Conservation (phyloP, 2,113 vertebrate species). For the Gnathonemus echidnorhynchus region DNA sequence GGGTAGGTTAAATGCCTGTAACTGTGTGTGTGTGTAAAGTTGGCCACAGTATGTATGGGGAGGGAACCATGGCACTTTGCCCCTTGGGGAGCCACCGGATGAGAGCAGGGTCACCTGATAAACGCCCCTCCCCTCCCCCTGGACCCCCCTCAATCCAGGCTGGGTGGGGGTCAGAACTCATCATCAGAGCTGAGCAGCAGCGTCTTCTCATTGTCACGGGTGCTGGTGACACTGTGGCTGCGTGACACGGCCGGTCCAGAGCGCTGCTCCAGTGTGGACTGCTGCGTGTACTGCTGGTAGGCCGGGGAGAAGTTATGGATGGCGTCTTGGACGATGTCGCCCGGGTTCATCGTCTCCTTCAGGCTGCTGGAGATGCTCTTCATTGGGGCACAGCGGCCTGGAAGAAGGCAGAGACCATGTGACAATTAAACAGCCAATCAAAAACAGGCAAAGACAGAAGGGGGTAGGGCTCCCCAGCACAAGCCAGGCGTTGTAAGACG, state of each 20-base stretch:
- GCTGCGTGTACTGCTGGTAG: constrained; percentile 98
- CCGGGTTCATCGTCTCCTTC: constrained; percentile 95
- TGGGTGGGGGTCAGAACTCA: constrained; percentile 69
- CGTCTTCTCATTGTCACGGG: constrained; percentile 84
- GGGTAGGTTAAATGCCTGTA: not conserved
- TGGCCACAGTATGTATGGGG: constrained; percentile 5
- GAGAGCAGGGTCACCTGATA: not conserved
- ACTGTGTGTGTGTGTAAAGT: not conserved
- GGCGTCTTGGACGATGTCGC: constrained; percentile 94
- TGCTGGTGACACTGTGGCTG: constrained; percentile 55
- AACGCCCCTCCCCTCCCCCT: not conserved
- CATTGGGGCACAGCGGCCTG: constrained; percentile 90
- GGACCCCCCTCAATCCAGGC: not conserved
- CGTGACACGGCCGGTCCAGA: constrained; percentile 58
- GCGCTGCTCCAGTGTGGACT: constrained; percentile 83
- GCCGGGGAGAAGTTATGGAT: constrained; percentile 98
- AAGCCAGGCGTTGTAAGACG: not conserved
- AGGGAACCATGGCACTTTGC: not conserved
- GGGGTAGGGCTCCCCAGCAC: not conserved
- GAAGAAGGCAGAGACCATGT: not conserved
- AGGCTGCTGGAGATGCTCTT: constrained; percentile 99
- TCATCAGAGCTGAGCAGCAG: constrained; percentile 91
- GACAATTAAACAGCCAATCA: constrained; percentile 23
- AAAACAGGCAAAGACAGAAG: not conserved
- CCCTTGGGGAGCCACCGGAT: not conserved